phyloP scores from a whole-genome alignment of 1,140 invertebrate species.

The Drosophila nannoptera region DNA sequence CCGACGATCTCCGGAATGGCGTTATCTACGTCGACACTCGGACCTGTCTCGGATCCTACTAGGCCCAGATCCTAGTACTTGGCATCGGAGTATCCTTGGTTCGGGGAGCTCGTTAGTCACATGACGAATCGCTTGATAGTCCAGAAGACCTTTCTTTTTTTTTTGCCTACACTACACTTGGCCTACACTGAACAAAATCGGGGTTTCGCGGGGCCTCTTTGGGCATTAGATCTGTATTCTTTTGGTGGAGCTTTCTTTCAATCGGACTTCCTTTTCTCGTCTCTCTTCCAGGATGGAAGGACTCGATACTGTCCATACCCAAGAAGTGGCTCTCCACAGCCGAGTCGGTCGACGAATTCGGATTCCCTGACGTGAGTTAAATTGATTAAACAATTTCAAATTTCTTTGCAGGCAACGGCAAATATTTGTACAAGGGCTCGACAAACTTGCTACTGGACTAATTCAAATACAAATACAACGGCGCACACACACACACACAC shows the following conservation, averaged over 20 bases:
- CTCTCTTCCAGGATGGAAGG: constrained; percentile 82
- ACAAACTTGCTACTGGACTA: constrained; percentile 62
- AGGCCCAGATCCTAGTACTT: not conserved
- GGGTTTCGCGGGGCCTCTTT: too few relatives aligned
- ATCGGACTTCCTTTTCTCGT: constrained; percentile 25
- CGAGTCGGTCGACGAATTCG: constrained; percentile 80
- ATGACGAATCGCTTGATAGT: too few relatives aligned
- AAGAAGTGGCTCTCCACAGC: constrained; percentile 84
- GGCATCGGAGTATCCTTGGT: not conserved
- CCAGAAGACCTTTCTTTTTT: too few relatives aligned
- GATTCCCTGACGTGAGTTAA: constrained; percentile 79
- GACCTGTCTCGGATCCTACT: constrained; percentile 13
- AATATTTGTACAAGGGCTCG: constrained; percentile 58
- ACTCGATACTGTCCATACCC: constrained; percentile 83
- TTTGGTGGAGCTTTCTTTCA: not conserved
- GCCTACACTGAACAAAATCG: too few relatives aligned
- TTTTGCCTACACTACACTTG: too few relatives aligned
- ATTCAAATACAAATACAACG: constrained; percentile 57
- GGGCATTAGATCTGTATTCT: too few relatives aligned
- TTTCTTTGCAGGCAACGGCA: constrained; percentile 44
- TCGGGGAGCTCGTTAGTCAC: constrained; percentile 50
- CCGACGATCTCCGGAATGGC: too few relatives aligned
- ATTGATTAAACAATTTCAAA: constrained; percentile 67
- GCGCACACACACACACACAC: constrained; percentile 15
- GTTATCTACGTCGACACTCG: too few relatives aligned